Conservation (phyloP, 2,797 vertebrate genomes). For the Xyrichtys novacula region DNA sequence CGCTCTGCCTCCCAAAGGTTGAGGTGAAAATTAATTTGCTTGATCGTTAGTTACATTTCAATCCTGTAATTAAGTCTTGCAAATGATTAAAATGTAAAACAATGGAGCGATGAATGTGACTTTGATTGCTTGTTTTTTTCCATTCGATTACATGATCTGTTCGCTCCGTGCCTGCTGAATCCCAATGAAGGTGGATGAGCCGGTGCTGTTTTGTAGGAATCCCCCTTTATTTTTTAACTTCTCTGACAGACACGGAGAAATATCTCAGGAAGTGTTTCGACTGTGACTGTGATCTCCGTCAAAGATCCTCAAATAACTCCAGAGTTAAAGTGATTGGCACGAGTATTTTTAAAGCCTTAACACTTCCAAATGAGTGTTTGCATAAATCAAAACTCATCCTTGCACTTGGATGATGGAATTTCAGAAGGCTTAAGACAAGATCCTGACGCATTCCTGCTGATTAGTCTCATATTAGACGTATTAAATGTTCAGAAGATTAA, state of each 20-base stretch:
- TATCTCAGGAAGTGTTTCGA: no score
- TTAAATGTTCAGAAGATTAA: no score
- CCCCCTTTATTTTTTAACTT: conserved; percentile 9
- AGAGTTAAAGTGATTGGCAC: neutral
- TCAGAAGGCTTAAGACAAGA: neutral
- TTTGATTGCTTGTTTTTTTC: conserved; percentile 72
- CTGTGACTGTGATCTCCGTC: neutral
- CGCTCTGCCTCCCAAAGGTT: conserved; percentile 67
- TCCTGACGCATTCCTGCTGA: neutral
- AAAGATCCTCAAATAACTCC: neutral
- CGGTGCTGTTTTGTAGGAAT: conserved; percentile 7
- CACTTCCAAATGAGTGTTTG: neutral
- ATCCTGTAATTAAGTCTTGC: conserved; percentile 73
- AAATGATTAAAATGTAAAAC: conserved; percentile 81
- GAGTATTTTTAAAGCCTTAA: neutral
- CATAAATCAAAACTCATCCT: neutral
- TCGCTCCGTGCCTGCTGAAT: conserved; percentile 57
- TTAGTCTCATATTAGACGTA: neutral
- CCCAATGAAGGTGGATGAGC: conserved; percentile 54
- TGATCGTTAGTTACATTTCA: conserved; percentile 78
- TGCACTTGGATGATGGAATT: neutral
- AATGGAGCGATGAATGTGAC: conserved; percentile 76
- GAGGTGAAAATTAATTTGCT: conserved; percentile 84
- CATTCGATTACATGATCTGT: conserved; percentile 66
- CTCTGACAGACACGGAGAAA: no score